phyloP scores from a whole-genome alignment of 2,797 vertebrate species.

The Ctenopoma kingsleyae region DNA sequence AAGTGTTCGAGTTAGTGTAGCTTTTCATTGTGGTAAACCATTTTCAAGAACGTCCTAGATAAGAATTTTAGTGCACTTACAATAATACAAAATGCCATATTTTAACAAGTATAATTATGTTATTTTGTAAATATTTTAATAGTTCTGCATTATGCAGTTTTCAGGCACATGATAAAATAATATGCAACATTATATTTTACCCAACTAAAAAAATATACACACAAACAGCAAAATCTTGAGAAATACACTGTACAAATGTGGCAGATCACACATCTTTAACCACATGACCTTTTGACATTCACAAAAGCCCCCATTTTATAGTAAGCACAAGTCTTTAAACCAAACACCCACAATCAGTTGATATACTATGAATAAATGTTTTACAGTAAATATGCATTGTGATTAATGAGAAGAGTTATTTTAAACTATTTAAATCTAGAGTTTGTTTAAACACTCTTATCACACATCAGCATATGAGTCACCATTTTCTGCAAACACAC shows the following conservation, averaged over 20 bases:
- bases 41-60: constrained; percentile 36
- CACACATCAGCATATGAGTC: constrained; percentile 59
- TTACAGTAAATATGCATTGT: constrained; percentile 62
- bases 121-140: constrained; percentile 73
- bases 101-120: constrained; percentile 62
- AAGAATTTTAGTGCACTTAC: constrained; percentile 68
- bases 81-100: constrained; percentile 67
- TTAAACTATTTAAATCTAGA: constrained; percentile 36
- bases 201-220: constrained; percentile 81
- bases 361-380: constrained; percentile 56
- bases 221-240: constrained; percentile 70
- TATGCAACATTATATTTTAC: constrained; percentile 79
- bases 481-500: constrained; percentile 64
- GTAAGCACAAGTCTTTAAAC: constrained; percentile 49
- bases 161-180: constrained; percentile 84
- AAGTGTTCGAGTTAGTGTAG: constrained; percentile 43
- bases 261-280: constrained; percentile 45
- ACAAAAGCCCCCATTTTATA: constrained; percentile 62
- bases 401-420: constrained; percentile 30
- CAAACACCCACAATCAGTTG: constrained; percentile 52
- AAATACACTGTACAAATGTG: constrained; percentile 66
- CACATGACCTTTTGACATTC: constrained; percentile 68
- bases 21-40: constrained; percentile 29
- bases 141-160: constrained; percentile 71
- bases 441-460: constrained; percentile 34